Base-by-base conservation (phyloP, 1,140 invertebrate genomes). In the Atta cephalotes region DNA sequence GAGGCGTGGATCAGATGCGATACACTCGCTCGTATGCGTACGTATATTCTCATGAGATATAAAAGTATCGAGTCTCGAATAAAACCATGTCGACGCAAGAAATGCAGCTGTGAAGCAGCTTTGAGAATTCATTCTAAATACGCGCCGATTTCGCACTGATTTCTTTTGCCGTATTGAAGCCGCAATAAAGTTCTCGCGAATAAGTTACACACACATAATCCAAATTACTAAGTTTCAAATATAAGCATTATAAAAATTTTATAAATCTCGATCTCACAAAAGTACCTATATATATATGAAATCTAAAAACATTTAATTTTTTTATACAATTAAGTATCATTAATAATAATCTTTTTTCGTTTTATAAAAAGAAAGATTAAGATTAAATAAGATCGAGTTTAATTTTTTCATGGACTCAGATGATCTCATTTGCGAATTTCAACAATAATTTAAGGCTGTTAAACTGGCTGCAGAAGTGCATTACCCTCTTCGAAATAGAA, bases 41-140 rank as follows among this genome's bases (percentile, higher is more conserved):
- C 18, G 25, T 80, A 28, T 68, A 31, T 10, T 39, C 45, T n/a
- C n/a, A n/a, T 10, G 31, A 53, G 74, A 76, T 28, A 45, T 25
- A 88, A 88, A 80, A 89, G 79, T 86, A 88, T 12, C 60, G 10
- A 6, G 45, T 35, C 63, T 51, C 28, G 31, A 58, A 86, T 70
- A 72, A 89, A 79, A 74, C 53, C 35, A 14, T 14, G 18, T 12
- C 62, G 81, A 85, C 87, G 74, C 66, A 18, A 72, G 21, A 79
- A 39, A 35, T 51, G 71, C 80, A 82, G 25, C 14, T 60, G 65
- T 21, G 68, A 76, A 88, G 58, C 84, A 79, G 85, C 88, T 88
- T 88, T 76, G 62, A 68, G 35, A 88, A 70, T 79, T 88, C 53
- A n/a, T 80, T 49, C 31, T 5, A 56, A 84, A 60, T 45, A 25